Percentiles rank a stretch among this genome's conserved stretches.
phyloP scores from a whole-genome alignment of 2,797 vertebrate species.

The Florisuga fusca region DNA sequence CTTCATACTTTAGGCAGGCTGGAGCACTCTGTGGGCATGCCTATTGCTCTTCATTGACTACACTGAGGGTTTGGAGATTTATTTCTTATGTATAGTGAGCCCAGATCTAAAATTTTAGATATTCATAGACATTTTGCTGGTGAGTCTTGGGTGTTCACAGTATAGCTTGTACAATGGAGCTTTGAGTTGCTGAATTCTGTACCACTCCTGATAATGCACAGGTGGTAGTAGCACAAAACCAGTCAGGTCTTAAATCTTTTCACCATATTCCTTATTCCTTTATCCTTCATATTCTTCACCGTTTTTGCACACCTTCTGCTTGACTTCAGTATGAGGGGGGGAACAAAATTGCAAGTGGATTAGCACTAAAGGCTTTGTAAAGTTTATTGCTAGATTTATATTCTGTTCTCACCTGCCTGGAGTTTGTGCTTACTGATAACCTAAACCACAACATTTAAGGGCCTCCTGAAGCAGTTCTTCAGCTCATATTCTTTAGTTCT shows the following conservation, averaged over 20 bases:
- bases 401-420: not conserved
- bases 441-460: not conserved
- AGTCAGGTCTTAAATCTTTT: not conserved
- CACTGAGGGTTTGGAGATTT: not conserved
- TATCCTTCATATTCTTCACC: not conserved
- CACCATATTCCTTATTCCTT: not conserved
- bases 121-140: not conserved
- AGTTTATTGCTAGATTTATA: not conserved
- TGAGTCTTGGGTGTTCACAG: not conserved
- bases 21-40: not conserved
- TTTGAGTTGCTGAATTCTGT: not conserved
- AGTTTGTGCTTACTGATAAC: not conserved
- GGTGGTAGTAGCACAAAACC: not conserved
- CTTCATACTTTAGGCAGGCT: not conserved
- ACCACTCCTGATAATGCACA: not conserved
- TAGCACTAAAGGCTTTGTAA: not conserved
- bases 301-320: not conserved
- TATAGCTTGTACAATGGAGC: not conserved
- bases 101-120: not conserved
- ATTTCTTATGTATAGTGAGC: not conserved
- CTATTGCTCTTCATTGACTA: not conserved
- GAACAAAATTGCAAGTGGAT: not conserved
- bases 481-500: not conserved
- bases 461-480: not conserved
- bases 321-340: not conserved